Conservation (phyloP, 2,888 invertebrate species). For the Scaptomyza flava region DNA sequence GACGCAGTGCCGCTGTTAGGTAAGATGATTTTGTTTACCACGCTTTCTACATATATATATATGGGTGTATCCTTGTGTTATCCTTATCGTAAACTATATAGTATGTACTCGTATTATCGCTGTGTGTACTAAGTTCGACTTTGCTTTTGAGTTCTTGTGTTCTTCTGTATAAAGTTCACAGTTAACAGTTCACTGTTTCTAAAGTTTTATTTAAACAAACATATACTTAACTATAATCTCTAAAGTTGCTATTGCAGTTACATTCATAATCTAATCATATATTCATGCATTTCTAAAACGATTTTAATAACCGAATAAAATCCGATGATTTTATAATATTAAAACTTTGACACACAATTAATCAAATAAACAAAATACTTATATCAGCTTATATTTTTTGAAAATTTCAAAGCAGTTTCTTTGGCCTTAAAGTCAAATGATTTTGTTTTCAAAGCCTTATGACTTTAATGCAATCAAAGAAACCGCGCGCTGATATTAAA, state of each 20-base stretch:
- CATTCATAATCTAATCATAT: constrained; percentile 45
- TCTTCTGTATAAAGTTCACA: constrained; percentile 36
- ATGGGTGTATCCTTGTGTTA: constrained; percentile 31
- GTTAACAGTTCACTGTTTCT: constrained; percentile 17
- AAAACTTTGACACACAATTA: constrained; percentile 82
- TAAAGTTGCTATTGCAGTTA: constrained; percentile 59
- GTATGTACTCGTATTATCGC: constrained; percentile 33
- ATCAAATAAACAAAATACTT: constrained; percentile 29
- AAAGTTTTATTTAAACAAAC: constrained; percentile 14
- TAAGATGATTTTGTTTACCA: constrained; percentile 82
- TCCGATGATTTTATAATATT: constrained; percentile 84
- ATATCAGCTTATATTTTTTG: constrained; percentile 42
- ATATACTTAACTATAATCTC: constrained; percentile 26
- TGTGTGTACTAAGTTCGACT: constrained; percentile 35
- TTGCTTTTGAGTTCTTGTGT: constrained; percentile 53
- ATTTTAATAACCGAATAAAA: constrained; percentile 71
- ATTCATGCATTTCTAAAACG: constrained; percentile 77
- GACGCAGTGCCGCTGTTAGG: constrained; percentile 95
- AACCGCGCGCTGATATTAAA: constrained; percentile 50
- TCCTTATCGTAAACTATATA: constrained; percentile 20
- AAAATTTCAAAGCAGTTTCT: constrained; percentile 31
- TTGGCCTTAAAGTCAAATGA: constrained; percentile 30
- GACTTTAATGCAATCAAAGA: constrained; percentile 59
- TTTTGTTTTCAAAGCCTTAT: constrained; percentile 42
- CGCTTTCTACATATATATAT: constrained; percentile 42